These are phyloP conservation scores for Oscheius myriophilus DNA, from an alignment of 2,888 invertebrate species.

Conservation along the genomic window DNA sequence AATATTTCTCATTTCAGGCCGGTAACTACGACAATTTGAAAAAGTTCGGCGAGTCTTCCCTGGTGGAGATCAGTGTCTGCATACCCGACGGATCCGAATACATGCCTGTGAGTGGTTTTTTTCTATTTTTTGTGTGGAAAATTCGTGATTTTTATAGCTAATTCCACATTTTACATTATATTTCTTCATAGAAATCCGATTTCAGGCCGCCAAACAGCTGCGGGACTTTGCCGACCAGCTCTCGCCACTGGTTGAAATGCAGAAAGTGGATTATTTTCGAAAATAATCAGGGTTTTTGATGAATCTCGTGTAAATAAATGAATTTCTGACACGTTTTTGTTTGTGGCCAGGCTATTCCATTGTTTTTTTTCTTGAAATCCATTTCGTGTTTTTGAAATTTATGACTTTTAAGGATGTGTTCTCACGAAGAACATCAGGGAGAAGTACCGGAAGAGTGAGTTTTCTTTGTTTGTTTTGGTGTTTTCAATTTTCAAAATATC, in stretches of 20 bases:
- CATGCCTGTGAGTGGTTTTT: constrained; percentile 28
- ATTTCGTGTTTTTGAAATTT: constrained; percentile 1
- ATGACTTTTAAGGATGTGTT: constrained; percentile 1
- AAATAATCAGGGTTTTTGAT: constrained; percentile 22
- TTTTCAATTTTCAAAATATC: too few relatives aligned
- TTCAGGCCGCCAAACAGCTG: constrained; percentile 47
- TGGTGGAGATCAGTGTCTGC: constrained; percentile 50
- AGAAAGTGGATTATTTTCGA: constrained; percentile 57
- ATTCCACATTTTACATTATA: too few relatives aligned
- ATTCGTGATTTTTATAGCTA: too few relatives aligned
- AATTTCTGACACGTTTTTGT: background rate
- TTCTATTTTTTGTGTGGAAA: background rate
- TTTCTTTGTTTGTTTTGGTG: too few relatives aligned
- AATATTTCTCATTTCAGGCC: constrained; percentile 16
- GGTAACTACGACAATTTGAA: constrained; percentile 48
- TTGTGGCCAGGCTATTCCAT: background rate
- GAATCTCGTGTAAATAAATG: background rate
- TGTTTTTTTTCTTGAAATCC: background rate
- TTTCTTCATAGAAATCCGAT: background rate
- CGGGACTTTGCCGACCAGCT: constrained; percentile 54
- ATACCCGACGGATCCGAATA: constrained; percentile 54
- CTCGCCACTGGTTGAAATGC: constrained; percentile 51
- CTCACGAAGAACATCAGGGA: constrained; percentile 3
- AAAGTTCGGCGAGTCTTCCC: constrained; percentile 39
- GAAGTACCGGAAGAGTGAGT: too few relatives aligned